A percentile compares a stretch with the other conserved stretches of the same genome.
phyloP scores from a whole-genome alignment of 92 coral and sea anemone genomes.

The Plumapathes pennacea region DNA sequence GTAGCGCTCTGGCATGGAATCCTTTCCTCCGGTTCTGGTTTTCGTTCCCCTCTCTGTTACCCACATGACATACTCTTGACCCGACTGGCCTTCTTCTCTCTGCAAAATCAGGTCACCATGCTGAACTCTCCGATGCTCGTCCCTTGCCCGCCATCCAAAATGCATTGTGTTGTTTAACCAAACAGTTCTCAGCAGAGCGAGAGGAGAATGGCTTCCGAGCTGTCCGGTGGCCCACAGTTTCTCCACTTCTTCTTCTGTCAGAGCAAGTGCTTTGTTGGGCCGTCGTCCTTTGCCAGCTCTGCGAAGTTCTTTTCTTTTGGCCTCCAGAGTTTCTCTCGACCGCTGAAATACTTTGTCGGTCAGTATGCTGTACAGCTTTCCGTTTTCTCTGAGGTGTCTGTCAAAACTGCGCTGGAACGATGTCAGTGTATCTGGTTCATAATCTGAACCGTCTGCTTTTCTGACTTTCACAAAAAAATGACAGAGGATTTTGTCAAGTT shows the following conservation, averaged over 20 bases:
- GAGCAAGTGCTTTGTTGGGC: constrained; percentile 11
- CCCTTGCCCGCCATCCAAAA: constrained; percentile 36
- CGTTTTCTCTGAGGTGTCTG: neutral
- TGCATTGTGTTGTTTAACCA: constrained; percentile 40
- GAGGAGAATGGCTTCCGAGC: constrained; percentile 15
- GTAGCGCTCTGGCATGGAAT: constrained; percentile 4
- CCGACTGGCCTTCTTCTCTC: constrained; percentile 1
- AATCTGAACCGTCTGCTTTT: constrained; percentile 3
- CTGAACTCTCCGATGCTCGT: constrained; percentile 21
- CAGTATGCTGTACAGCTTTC: constrained; percentile 4
- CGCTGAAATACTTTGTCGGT: neutral
- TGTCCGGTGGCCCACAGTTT: constrained; percentile 24
- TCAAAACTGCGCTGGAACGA: constrained; percentile 14
- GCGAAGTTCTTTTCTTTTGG: neutral
- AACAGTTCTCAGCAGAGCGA: constrained; percentile 10
- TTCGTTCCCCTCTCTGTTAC: constrained; percentile 16
- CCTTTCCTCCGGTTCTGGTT: constrained; percentile 24
- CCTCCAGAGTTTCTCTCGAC: constrained; percentile 4
- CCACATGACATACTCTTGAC: constrained; percentile 15
- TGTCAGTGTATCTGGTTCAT: constrained; percentile 12
- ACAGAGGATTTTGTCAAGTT: constrained; percentile 1
- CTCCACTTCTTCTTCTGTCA: constrained; percentile 14
- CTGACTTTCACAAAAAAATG: constrained; percentile 12
- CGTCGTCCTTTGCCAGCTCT: neutral
- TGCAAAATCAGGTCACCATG: constrained; percentile 4